Percentiles rank a stretch among this genome's conserved stretches.
Conservation (phyloP, 2,113 vertebrate genomes). For the Leptobrachium ailaonicum region DNA sequence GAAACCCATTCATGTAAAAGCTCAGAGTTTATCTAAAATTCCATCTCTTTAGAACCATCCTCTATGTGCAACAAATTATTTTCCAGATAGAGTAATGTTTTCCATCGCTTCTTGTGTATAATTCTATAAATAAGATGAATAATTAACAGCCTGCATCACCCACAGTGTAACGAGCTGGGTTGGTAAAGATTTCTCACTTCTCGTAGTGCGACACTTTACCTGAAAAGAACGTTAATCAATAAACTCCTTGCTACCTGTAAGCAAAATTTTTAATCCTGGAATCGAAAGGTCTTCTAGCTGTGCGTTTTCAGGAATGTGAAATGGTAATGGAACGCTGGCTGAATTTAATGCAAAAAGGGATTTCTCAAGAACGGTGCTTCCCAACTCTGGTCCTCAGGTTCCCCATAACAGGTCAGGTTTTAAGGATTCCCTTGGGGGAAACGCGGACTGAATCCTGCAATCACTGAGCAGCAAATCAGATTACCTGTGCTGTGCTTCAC, state of each 20-base stretch:
- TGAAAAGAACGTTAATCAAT: background rate
- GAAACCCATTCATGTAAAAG: too few relatives aligned
- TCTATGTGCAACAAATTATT: background rate
- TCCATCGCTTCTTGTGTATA: background rate
- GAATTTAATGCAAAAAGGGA: too few relatives aligned
- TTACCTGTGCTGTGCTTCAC: too few relatives aligned
- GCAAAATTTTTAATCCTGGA: background rate
- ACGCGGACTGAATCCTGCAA: too few relatives aligned
- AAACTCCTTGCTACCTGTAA: background rate
- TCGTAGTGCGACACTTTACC: background rate
- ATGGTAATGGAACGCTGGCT: too few relatives aligned
- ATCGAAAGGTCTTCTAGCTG: background rate
- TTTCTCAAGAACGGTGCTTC: too few relatives aligned
- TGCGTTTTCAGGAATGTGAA: background rate
- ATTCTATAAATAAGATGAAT: background rate
- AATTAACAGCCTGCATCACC: background rate
- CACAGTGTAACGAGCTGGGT: background rate
- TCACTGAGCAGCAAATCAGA: too few relatives aligned
- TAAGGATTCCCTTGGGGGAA: too few relatives aligned
- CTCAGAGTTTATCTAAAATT: too few relatives aligned
- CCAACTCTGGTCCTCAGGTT: too few relatives aligned
- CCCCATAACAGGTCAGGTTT: too few relatives aligned
- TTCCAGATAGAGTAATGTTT: background rate
- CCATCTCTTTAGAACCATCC: too few relatives aligned
- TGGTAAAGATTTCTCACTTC: background rate